Evolutionary conservation across 1,140 invertebrate genomes (phyloP), one percentile per base, ranked within the genome.

Genomic region (Mycetomoellerius zeteki): DNA sequence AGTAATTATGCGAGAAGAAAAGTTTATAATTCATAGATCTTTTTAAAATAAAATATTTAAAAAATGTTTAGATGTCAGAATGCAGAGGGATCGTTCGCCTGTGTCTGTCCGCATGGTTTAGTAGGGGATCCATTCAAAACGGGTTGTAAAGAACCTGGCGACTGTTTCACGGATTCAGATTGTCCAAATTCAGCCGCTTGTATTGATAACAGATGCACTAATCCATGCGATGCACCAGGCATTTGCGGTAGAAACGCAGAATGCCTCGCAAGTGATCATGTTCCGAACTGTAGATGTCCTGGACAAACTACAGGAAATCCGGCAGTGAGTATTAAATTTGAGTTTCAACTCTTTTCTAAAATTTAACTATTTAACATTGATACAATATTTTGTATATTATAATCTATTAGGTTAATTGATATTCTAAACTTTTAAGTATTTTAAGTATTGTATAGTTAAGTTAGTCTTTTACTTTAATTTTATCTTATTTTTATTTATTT

Each of bases 181-280:
- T 99, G 98, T 93, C 97, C 98, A 1, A 95, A 96, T 16, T 96
- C 97, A 52, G 98, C 98, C 1, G 96, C 97, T 81, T 99, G 98
- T 91, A 93, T 97, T 19, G 97, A 98, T 67, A 97, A 97, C 80
- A 96, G 96, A 69, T 99, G 98, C 90, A 96, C 97, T 65, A 98
- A 98, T 95, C 98, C 98, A 0, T 99, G 98, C 93, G 96, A 97
- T 62, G 93, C 94, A 8, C 85, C 95, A 4, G 95, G 95, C 19
- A 95, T 96, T 1, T 99, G 98, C 92, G 98, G 98, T 4, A 94
- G 95, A 82, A 97, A 97, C 92, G 97, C 98, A 3, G 95, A 97
- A 64, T 99, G 98, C 93, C 90, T 96, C 30, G 96, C 97, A 0
- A 93, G 95, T 24, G 96, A 96, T 24, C 98, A 98, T 92, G 94